Percentiles rank a stretch among this genome's conserved stretches.
These are phyloP conservation scores for Chondrosia reniformis DNA, from an alignment of 37 sponge, comb jelly and placozoan genomes.

Conservation along the genomic window DNA sequence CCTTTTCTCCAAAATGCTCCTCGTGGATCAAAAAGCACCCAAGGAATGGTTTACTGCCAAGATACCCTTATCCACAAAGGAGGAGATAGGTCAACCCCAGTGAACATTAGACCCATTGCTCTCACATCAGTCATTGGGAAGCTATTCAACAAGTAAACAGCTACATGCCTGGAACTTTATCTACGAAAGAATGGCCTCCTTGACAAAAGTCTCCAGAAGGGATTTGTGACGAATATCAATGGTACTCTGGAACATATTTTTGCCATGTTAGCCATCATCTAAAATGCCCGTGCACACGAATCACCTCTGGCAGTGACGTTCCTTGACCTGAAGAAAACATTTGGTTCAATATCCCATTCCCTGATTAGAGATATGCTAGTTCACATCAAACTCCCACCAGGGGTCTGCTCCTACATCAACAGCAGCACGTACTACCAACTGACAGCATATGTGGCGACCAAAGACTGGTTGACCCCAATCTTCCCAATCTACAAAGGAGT, in stretches of 20 bases:
- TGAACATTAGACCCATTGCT: slow-evolving; percentile 1
- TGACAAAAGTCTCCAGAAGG: slow-evolving; percentile 16
- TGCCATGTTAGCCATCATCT: slow-evolving; percentile 18
- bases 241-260: slow-evolving; percentile 38
- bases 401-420: background rate
- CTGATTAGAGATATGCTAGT: slow-evolving; percentile 7
- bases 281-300: slow-evolving; percentile 22
- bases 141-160: slow-evolving; percentile 7
- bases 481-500: slow-evolving; percentile 5
- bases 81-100: background rate
- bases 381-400: background rate
- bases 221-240: slow-evolving; percentile 10
- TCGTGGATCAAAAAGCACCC: background rate
- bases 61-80: slow-evolving; percentile 8
- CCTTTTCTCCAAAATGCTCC: slow-evolving; percentile 41
- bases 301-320: slow-evolving; percentile 7
- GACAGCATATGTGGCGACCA: slow-evolving; percentile 18
- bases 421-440: slow-evolving; percentile 7
- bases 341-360: slow-evolving; percentile 32
- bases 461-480: slow-evolving; percentile 3
- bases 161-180: slow-evolving; percentile 15
- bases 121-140: background rate
- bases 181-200: background rate
- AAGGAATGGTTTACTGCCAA: slow-evolving; percentile 16
- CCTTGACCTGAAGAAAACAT: slow-evolving; percentile 40